Evolutionary conservation across 1,140 invertebrate genomes (phyloP).

Genomic region (Eciton burchellii): DNA sequence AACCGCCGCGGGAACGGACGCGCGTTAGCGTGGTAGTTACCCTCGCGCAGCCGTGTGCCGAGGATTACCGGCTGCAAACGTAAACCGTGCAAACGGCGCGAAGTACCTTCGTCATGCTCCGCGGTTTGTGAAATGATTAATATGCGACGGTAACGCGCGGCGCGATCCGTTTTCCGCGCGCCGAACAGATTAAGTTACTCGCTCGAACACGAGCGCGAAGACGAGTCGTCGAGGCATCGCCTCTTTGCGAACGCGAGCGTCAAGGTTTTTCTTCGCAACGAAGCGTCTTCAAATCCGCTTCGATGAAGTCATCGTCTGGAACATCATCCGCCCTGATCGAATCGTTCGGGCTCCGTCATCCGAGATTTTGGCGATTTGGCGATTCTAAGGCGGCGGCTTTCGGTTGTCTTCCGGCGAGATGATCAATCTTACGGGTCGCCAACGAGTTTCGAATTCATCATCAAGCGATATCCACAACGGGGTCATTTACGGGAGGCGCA

Average conservation of each 20-base stretch:
- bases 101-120: constrained; percentile 29
- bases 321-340: neutral
- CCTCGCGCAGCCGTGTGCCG: neutral
- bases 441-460: constrained; percentile 47
- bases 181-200: constrained; percentile 32
- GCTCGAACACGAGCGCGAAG: constrained; percentile 33
- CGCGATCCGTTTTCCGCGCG: neutral
- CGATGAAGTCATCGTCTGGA: neutral
- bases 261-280: neutral
- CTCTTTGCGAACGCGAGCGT: constrained; percentile 8
- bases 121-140: constrained; percentile 38
- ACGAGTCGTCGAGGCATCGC: neutral
- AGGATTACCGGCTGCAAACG: constrained; percentile 41
- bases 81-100: constrained; percentile 20
- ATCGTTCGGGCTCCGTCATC: neutral
- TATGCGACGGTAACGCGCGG: neutral
- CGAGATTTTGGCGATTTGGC: constrained; percentile 52
- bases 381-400: constrained; percentile 42
- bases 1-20: constrained; percentile 37
- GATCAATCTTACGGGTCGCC: constrained; percentile 62
- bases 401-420: neutral
- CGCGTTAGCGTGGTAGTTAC: constrained; percentile 50
- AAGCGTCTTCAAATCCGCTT: neutral
- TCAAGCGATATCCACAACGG: constrained; percentile 56
- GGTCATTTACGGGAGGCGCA: constrained; percentile 66